Conservation (phyloP, 2,113 vertebrate genomes). For the Corythaeola cristata region DNA sequence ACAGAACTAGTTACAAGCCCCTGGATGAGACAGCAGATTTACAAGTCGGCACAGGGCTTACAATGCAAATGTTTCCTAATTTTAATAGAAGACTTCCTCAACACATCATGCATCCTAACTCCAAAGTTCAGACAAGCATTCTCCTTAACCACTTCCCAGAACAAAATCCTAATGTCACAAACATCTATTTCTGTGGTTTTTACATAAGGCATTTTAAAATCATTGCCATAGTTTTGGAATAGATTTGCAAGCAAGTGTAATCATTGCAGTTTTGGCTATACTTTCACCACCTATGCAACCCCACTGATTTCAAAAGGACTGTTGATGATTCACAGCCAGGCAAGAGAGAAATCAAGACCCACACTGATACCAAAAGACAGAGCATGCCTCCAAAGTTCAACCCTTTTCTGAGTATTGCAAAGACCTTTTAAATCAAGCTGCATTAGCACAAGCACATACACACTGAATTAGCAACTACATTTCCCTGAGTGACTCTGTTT, state of each 20-base stretch:
- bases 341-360: neutral
- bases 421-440: neutral
- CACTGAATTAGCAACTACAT: accelerated
- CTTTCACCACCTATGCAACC: neutral
- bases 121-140: neutral
- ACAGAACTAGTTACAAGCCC: neutral
- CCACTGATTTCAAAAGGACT: neutral
- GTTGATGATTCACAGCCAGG: neutral
- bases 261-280: neutral
- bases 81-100: neutral
- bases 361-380: neutral
- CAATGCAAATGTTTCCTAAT: neutral
- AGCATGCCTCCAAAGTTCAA: neutral
- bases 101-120: neutral
- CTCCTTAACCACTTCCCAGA: neutral
- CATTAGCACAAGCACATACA: neutral
- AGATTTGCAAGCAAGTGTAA: neutral
- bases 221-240: neutral
- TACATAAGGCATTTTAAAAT: neutral
- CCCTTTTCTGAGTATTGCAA: neutral
- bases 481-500: neutral
- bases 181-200: neutral
- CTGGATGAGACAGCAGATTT: neutral
- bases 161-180: neutral
- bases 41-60: neutral